These are phyloP conservation scores for Molossus alvarezi DNA, from an alignment of 2,797 vertebrate species.

Conservation along the genomic window DNA sequence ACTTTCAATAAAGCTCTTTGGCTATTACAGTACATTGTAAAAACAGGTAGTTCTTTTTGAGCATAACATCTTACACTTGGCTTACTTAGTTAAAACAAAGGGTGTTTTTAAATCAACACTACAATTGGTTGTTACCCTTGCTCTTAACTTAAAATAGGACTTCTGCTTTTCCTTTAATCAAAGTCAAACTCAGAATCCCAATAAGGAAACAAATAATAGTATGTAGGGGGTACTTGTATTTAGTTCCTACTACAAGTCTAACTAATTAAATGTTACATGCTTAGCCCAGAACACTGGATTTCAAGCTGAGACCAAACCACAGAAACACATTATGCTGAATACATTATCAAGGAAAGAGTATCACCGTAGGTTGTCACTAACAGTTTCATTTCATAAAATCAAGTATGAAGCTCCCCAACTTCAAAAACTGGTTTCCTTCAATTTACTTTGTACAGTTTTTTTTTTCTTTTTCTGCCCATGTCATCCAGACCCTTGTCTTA, in stretches of 20 bases:
- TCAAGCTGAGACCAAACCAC: constrained; percentile 49
- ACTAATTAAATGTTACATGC: constrained; percentile 51
- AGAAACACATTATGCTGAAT: constrained; percentile 60
- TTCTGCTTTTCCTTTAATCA: constrained; percentile 22
- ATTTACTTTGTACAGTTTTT: neutral
- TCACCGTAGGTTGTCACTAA: neutral
- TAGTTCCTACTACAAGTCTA: constrained; percentile 33
- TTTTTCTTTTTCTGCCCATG: neutral
- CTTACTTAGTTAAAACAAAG: constrained; percentile 55
- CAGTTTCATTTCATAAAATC: constrained; percentile 56
- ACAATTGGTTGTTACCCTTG: neutral
- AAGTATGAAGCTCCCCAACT: constrained; percentile 25
- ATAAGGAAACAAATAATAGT: constrained; percentile 59
- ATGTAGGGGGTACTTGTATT: neutral
- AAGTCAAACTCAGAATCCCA: constrained; percentile 47
- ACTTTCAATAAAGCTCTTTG: neutral
- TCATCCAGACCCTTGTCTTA: neutral
- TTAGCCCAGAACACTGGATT: constrained; percentile 62
- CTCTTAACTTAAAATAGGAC: neutral
- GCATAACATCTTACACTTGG: constrained; percentile 6
- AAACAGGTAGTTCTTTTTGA: constrained; percentile 24
- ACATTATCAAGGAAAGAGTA: neutral
- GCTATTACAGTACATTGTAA: neutral
- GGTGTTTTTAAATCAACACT: constrained; percentile 30
- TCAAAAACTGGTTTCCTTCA: constrained; percentile 30